These are phyloP conservation scores for Acanthiza pusilla DNA, from an alignment of 2,797 vertebrate genomes.

Conservation along the genomic window DNA sequence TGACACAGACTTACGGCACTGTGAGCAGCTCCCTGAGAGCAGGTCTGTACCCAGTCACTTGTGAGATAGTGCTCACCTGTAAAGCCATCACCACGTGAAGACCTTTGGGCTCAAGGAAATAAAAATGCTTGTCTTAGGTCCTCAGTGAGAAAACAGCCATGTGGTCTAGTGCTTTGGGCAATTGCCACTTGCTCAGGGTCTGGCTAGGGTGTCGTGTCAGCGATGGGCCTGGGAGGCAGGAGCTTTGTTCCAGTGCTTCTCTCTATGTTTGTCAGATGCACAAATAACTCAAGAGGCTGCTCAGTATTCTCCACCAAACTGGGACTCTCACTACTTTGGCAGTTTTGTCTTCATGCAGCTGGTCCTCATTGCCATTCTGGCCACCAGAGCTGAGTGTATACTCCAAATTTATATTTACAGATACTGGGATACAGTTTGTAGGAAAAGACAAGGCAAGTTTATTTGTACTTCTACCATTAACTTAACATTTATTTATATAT, in stretches of 20 bases:
- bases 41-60: not conserved
- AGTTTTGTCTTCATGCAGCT: not conserved
- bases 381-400: fast-evolving
- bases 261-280: not conserved
- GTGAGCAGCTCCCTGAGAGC: not conserved
- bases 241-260: not conserved
- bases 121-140: not conserved
- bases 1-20: not conserved
- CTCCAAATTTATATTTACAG: not conserved
- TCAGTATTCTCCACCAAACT: not conserved
- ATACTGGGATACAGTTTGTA: not conserved
- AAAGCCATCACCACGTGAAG: not conserved
- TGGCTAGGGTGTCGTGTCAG: fast-evolving
- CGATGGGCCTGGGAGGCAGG: not conserved
- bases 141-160: fast-evolving
- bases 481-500: not conserved
- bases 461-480: not conserved
- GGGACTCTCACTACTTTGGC: not conserved
- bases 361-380: fast-evolving
- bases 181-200: not conserved
- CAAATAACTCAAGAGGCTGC: not conserved
- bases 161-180: not conserved
- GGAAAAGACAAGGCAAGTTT: not conserved
- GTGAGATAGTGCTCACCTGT: not conserved
- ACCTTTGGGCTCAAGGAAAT: not conserved